Conservation (phyloP, 1,140 invertebrate species). For the Cataglyphis hispanica region DNA sequence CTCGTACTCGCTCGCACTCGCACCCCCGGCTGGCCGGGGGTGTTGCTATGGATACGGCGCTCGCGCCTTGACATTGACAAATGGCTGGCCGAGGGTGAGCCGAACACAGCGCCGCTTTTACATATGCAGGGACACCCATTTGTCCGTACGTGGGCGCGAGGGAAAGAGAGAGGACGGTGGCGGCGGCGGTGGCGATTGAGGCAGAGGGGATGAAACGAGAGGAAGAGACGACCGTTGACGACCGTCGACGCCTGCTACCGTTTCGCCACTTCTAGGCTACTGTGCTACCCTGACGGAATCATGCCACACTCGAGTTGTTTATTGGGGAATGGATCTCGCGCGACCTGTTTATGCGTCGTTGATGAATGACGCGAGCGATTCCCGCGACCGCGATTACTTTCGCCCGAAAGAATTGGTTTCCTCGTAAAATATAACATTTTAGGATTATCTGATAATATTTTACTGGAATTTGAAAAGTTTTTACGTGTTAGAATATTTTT, state of each 20-base stretch:
- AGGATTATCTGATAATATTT: background rate
- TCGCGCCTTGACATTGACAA: slow-evolving; percentile 87
- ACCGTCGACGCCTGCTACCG: slow-evolving; percentile 54
- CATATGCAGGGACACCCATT: slow-evolving; percentile 87
- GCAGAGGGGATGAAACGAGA: slow-evolving; percentile 39
- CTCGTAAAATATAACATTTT: background rate
- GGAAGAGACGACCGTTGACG: slow-evolving; percentile 65
- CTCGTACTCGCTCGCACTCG: slow-evolving; percentile 75
- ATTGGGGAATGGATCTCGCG: slow-evolving; percentile 45
- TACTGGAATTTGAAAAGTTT: background rate
- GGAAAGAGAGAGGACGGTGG: slow-evolving; percentile 60
- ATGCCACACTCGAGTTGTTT: slow-evolving; percentile 58
- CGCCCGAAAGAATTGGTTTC: background rate
- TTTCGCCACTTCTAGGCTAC: slow-evolving; percentile 74
- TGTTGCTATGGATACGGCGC: slow-evolving; percentile 86
- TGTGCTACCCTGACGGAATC: slow-evolving; percentile 69
- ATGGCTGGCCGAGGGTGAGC: slow-evolving; percentile 86
- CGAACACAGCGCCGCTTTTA: slow-evolving; percentile 86
- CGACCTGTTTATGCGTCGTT: slow-evolving; percentile 18
- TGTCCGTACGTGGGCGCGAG: slow-evolving; percentile 82
- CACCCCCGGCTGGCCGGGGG: slow-evolving; percentile 78
- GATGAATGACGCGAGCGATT: slow-evolving; percentile 39
- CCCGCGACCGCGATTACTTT: slow-evolving; percentile 30
- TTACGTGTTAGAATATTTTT: background rate
- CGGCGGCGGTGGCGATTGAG: background rate